Evolutionary conservation across 2,797 vertebrate genomes (phyloP).

Genomic region (Rhinoraja longicauda): DNA sequence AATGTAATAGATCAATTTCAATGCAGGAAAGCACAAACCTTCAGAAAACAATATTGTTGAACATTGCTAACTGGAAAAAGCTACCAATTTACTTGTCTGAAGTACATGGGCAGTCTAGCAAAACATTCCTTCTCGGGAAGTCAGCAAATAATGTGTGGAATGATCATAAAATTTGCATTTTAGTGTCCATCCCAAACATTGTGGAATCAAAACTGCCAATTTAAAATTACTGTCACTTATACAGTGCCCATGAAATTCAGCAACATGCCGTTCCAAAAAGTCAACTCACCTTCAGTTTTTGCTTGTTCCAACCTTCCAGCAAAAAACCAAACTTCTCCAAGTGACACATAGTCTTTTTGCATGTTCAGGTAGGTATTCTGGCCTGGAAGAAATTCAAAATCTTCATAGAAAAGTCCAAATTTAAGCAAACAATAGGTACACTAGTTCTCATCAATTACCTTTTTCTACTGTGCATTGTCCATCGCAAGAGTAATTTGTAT

Average conservation of each 20-base stretch:
- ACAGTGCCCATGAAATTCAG: neutral
- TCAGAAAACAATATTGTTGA: too few relatives aligned
- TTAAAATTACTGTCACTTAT: neutral
- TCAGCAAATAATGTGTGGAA: too few relatives aligned
- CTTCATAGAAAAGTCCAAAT: neutral
- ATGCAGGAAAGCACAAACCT: too few relatives aligned
- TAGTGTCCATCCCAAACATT: too few relatives aligned
- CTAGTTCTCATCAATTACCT: neutral
- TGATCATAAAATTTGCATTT: too few relatives aligned
- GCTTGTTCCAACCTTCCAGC: neutral
- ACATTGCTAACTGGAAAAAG: too few relatives aligned
- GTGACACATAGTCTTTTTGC: neutral
- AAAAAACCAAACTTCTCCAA: neutral
- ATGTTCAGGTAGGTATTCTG: neutral
- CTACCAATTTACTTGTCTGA: neutral
- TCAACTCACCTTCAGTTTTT: neutral
- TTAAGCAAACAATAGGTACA: neutral
- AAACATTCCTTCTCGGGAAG: neutral
- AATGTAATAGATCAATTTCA: too few relatives aligned
- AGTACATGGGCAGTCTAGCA: neutral
- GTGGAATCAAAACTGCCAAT: too few relatives aligned
- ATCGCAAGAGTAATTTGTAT: neutral
- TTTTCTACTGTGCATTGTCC: neutral
- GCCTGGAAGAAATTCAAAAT: neutral
- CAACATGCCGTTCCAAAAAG: neutral